Evolutionary conservation across 2,797 vertebrate species (phyloP).

Genomic region (Dicrostonyx torquatus): DNA sequence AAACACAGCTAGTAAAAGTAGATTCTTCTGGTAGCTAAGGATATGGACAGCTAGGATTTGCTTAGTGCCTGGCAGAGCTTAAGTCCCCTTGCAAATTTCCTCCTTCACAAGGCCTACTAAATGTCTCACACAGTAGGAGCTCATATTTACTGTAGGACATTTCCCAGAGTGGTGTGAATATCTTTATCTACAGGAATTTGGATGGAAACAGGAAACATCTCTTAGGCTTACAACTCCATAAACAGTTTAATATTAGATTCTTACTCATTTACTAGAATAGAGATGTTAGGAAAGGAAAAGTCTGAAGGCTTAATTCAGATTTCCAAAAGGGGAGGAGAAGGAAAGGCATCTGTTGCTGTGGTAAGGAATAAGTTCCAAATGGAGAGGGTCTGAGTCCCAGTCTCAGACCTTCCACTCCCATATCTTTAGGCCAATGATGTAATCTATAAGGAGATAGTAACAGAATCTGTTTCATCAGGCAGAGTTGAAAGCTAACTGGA

Average conservation of each 20-base stretch:
- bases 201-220: neutral
- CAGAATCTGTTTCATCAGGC: neutral
- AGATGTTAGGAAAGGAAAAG: neutral
- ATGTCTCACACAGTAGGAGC: neutral
- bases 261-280: slow-evolving; percentile 19
- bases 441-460: neutral
- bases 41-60: neutral
- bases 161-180: neutral
- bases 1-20: neutral
- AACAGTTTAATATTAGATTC: neutral
- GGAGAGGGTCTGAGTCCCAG: neutral
- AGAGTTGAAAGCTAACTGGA: neutral
- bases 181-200: neutral
- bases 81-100: neutral
- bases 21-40: neutral
- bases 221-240: neutral
- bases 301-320: neutral
- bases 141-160: neutral
- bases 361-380: neutral
- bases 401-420: neutral
- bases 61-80: neutral
- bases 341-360: neutral
- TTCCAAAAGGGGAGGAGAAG: neutral
- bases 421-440: neutral
- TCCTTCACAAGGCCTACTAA: neutral